A percentile compares a stretch with the other conserved stretches of the same genome.
Conservation (phyloP, 2,888 invertebrate genomes). For the Eupithecia subumbrata region DNA sequence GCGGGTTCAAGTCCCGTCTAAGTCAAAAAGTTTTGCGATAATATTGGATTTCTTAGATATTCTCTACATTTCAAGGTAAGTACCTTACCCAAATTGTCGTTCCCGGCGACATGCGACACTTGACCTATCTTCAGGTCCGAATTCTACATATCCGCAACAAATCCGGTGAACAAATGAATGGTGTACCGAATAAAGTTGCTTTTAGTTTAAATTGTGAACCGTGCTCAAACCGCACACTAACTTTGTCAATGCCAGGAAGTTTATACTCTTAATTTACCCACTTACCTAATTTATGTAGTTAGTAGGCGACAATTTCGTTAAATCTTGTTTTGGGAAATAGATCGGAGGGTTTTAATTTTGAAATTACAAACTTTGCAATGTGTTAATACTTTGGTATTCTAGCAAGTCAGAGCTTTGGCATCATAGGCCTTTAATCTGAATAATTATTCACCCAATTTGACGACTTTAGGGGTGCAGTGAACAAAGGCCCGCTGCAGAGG, state of each 20-base stretch:
- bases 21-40: too few species aligned
- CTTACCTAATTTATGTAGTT: slow-evolving; percentile 1
- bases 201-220: slow-evolving; percentile 22
- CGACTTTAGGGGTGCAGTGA: not conserved
- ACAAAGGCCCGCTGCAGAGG: not conserved
- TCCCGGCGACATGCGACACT: too few species aligned
- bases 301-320: not conserved
- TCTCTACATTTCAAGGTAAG: too few species aligned
- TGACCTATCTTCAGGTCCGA: not conserved
- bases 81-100: too few species aligned
- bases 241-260: slow-evolving; percentile 24
- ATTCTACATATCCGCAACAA: not conserved
- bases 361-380: not conserved
- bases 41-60: too few species aligned
- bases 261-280: slow-evolving; percentile 20
- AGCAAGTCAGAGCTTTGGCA: not conserved
- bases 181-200: not conserved
- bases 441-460: not conserved
- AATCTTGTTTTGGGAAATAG: slow-evolving; percentile 1
- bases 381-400: too few species aligned
- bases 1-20: too few species aligned
- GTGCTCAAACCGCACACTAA: slow-evolving; percentile 17
- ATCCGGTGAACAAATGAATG: not conserved
- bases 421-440: not conserved
- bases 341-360: not conserved